Conservation (phyloP, 2,113 vertebrate species). For the Pseudopodoces humilis region DNA sequence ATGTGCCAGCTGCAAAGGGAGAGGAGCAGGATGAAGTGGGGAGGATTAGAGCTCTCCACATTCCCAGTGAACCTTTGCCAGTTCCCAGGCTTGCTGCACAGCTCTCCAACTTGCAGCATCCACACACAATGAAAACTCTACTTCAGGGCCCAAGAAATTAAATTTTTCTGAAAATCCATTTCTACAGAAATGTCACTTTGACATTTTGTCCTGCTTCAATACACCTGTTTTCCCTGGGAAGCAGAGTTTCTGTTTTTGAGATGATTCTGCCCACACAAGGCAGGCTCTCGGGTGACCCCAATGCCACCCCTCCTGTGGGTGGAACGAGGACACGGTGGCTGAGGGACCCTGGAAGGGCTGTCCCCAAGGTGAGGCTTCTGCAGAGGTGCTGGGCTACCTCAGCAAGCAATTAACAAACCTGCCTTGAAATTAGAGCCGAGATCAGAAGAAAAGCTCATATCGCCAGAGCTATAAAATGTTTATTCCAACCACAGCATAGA, state of each 20-base stretch:
- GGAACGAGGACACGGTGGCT: accelerated
- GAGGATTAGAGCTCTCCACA: not conserved
- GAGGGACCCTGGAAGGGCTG: not conserved
- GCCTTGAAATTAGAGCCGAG: not conserved
- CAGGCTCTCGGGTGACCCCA: not conserved
- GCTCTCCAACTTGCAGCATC: not conserved
- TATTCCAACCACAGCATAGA: not conserved
- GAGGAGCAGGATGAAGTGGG: not conserved
- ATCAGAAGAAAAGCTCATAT: not conserved
- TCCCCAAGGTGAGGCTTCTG: not conserved
- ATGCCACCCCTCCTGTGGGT: accelerated
- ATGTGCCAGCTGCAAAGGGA: not conserved
- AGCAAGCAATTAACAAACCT: not conserved
- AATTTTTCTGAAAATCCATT: conserved; percentile 26
- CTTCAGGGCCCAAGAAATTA: not conserved
- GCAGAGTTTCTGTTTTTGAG: not conserved
- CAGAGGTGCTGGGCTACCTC: not conserved
- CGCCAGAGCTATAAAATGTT: not conserved
- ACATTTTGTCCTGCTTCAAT: not conserved
- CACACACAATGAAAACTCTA: not conserved
- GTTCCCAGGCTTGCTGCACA: not conserved
- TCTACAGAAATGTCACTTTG: not conserved
- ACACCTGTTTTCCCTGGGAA: not conserved
- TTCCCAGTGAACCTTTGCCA: not conserved
- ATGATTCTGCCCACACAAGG: accelerated